phyloP scores from a whole-genome alignment of 2,888 invertebrate genomes.

The Sepioteuthis lessoniana region DNA sequence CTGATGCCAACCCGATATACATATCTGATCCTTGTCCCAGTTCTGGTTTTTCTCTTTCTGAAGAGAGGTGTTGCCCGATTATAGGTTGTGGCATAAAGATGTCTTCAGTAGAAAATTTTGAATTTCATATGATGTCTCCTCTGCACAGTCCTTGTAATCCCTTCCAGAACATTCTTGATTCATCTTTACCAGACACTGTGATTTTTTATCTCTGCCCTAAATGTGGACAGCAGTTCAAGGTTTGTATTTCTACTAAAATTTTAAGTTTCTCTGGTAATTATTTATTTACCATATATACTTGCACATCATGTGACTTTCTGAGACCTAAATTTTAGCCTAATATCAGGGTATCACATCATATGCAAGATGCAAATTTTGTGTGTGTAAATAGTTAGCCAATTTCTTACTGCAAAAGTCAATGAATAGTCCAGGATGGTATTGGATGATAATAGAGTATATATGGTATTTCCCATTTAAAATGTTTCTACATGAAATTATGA shows the following conservation, averaged over 20 bases:
- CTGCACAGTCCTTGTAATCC: constrained; percentile 62
- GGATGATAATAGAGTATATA: no score
- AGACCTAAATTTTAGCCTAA: no score
- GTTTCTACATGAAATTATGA: no score
- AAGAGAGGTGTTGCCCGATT: constrained; percentile 53
- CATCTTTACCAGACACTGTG: constrained; percentile 53
- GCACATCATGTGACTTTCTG: no score
- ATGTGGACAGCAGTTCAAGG: constrained; percentile 59
- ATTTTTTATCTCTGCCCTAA: constrained; percentile 57
- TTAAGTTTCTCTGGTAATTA: background rate
- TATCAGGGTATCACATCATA: no score
- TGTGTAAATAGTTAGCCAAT: no score
- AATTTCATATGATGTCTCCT: constrained; percentile 56
- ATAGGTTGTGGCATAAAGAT: constrained; percentile 59
- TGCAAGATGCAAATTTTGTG: no score
- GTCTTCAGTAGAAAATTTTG: constrained; percentile 52
- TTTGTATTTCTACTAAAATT: constrained; percentile 49
- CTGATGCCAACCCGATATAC: background rate
- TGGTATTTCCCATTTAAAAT: no score
- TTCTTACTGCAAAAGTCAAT: no score
- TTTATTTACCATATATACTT: background rate
- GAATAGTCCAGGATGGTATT: no score
- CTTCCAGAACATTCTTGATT: constrained; percentile 53
- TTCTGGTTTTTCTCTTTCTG: background rate
- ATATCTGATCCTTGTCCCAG: background rate